phyloP scores from a whole-genome alignment of 2,888 invertebrate species.

The Synanthedon myopaeformis region DNA sequence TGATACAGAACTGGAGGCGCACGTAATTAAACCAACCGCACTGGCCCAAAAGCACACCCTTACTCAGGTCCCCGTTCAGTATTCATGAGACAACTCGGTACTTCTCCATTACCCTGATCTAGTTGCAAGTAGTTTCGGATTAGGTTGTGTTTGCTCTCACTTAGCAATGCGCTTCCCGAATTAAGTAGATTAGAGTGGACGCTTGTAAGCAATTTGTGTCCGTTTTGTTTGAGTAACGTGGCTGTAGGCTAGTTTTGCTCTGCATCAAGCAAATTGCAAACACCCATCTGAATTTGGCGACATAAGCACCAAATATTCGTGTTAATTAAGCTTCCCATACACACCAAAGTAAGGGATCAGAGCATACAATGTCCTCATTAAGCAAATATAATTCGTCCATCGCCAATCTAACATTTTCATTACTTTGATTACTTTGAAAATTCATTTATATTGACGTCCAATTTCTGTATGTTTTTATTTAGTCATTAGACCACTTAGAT shows the following conservation, averaged over 20 bases:
- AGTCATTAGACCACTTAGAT: too few relatives aligned
- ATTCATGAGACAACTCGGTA: slow-evolving; percentile 51
- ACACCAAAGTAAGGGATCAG: too few relatives aligned
- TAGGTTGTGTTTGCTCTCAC: slow-evolving; percentile 33
- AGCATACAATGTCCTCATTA: too few relatives aligned
- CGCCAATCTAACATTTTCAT: too few relatives aligned
- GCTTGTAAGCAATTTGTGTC: slow-evolving; percentile 31
- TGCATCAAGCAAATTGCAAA: neutral
- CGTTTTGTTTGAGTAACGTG: slow-evolving; percentile 6
- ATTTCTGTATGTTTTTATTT: too few relatives aligned
- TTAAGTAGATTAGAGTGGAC: slow-evolving; percentile 31
- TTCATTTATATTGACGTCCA: too few relatives aligned
- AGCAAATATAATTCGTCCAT: too few relatives aligned
- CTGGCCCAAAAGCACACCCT: slow-evolving; percentile 1
- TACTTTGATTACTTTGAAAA: too few relatives aligned
- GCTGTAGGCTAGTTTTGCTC: neutral
- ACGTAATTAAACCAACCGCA: slow-evolving; percentile 3
- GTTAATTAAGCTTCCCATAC: too few relatives aligned
- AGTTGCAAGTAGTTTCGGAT: slow-evolving; percentile 53
- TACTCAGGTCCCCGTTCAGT: slow-evolving; percentile 30
- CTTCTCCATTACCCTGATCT: slow-evolving; percentile 52
- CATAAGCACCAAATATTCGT: too few relatives aligned
- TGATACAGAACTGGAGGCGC: neutral
- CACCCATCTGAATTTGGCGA: too few relatives aligned
- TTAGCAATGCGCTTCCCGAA: slow-evolving; percentile 37